Conservation (phyloP, 2,888 invertebrate genomes). For the Tuta absoluta region DNA sequence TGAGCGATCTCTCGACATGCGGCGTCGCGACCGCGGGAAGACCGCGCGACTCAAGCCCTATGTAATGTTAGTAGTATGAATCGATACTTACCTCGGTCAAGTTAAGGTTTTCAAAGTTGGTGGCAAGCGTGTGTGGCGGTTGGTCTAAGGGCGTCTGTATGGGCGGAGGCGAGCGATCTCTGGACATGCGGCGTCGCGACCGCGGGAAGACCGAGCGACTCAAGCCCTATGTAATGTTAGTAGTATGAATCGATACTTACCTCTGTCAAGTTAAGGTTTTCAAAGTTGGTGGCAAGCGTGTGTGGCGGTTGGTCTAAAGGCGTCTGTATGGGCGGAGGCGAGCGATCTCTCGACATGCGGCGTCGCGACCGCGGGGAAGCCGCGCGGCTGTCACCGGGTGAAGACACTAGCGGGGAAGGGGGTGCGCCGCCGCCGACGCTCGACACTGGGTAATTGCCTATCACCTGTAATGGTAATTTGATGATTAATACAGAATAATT, state of each 20-base stretch:
- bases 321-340: constrained; percentile 60
- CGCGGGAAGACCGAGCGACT: too few species aligned
- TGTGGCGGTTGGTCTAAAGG: constrained; percentile 49
- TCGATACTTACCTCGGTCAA: constrained; percentile 62
- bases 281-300: constrained; percentile 70
- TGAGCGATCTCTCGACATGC: background rate
- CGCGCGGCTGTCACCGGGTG: constrained; percentile 89
- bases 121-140: constrained; percentile 54
- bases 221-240: too few species aligned
- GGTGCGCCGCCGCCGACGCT: constrained; percentile 55
- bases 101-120: constrained; percentile 71
- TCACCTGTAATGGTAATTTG: background rate
- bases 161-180: constrained; percentile 45
- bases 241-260: too few species aligned
- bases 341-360: constrained; percentile 75
- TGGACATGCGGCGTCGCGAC: constrained; percentile 49
- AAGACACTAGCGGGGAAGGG: constrained; percentile 87
- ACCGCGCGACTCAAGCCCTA: background rate
- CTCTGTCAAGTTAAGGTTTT: constrained; percentile 67
- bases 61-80: background rate
- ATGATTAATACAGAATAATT: too few species aligned
- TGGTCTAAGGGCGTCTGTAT: constrained; percentile 51
- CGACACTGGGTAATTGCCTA: constrained; percentile 26
- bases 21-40: background rate
- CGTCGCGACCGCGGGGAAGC: constrained; percentile 83